phyloP scores from a whole-genome alignment of 2,113 vertebrate species.

The Toxotes jaculatrix region DNA sequence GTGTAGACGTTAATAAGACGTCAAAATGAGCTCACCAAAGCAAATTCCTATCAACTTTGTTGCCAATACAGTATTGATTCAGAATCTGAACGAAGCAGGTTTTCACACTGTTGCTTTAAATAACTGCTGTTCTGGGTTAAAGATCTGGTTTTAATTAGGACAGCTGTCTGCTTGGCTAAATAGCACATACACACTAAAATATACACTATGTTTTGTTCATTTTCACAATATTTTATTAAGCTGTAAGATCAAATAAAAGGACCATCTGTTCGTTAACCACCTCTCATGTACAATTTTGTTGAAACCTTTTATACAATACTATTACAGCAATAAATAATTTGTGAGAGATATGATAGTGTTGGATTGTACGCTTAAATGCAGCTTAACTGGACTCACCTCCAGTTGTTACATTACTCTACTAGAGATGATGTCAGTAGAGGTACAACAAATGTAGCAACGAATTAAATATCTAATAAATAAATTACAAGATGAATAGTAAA shows the following conservation, averaged over 20 bases:
- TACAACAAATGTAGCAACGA: not conserved
- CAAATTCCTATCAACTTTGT: not conserved
- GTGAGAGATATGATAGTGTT: not conserved
- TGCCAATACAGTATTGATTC: not conserved
- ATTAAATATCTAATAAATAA: not conserved
- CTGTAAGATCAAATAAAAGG: slow-evolving; percentile 10
- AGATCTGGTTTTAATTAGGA: not conserved
- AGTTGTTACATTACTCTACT: not conserved
- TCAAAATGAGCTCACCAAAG: not conserved
- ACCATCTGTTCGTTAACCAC: not conserved
- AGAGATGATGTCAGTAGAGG: not conserved
- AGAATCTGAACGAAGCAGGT: not conserved
- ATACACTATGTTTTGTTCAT: slow-evolving; percentile 15
- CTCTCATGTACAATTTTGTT: not conserved
- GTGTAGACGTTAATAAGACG: not conserved
- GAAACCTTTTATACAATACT: not conserved
- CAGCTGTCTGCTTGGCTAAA: not conserved
- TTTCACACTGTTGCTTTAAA: slow-evolving; percentile 11
- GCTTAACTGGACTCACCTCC: not conserved
- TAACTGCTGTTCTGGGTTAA: not conserved
- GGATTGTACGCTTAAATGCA: not conserved
- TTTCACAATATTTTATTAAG: not conserved
- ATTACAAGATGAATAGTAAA: not conserved
- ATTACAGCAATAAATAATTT: not conserved
- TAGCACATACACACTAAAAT: not conserved